Conservation (phyloP, 2,797 vertebrate species). For the Sebastes hopkinsi region DNA sequence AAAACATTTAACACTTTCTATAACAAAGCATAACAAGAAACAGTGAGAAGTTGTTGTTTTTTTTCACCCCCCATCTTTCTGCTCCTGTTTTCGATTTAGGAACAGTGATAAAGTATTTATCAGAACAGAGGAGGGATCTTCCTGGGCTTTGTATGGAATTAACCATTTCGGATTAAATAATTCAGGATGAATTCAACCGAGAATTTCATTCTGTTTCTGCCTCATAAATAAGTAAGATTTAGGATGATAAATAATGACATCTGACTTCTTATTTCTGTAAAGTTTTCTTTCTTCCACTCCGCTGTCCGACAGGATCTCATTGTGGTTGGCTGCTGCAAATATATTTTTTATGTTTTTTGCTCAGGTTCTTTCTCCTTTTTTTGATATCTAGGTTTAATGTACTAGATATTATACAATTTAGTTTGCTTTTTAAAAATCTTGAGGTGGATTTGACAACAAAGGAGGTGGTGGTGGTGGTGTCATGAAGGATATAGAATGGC, state of each 20-base stretch:
- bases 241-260: constrained; percentile 87
- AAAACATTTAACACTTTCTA: constrained; percentile 34
- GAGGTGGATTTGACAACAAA: constrained; percentile 16
- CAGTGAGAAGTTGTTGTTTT: constrained; percentile 74
- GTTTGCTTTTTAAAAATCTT: constrained; percentile 4
- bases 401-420: neutral
- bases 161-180: constrained; percentile 86
- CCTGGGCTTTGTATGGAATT: constrained; percentile 83
- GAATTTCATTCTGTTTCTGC: constrained; percentile 85
- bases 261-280: constrained; percentile 74
- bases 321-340: constrained; percentile 21
- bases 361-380: neutral
- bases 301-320: constrained; percentile 32
- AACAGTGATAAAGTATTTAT: constrained; percentile 85
- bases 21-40: constrained; percentile 46
- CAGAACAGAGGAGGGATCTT: constrained; percentile 84
- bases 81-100: constrained; percentile 82
- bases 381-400: neutral
- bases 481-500: neutral
- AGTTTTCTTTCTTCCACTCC: constrained; percentile 63
- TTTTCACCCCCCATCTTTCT: constrained; percentile 78
- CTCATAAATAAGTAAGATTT: constrained; percentile 85
- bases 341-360: constrained; percentile 5
- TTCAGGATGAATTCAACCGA: constrained; percentile 83
- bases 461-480: neutral